Conservation (phyloP, 2,113 vertebrate genomes). For the Cephalopterus ornatus region DNA sequence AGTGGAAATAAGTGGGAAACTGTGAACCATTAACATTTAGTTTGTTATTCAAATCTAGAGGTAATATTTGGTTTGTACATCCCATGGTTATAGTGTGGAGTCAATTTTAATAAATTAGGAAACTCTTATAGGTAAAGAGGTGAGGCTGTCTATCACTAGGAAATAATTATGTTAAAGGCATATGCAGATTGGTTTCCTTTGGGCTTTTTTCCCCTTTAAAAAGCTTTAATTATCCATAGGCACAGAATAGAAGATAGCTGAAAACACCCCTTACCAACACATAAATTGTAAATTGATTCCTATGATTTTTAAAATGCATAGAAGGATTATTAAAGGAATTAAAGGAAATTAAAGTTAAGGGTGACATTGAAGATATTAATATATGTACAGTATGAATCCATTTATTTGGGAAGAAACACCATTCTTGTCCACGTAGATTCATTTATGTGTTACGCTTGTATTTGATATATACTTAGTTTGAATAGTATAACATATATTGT, state of each 20-base stretch:
- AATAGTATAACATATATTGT: neutral
- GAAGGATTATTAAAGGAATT: neutral
- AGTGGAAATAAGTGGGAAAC: neutral
- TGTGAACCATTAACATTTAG: neutral
- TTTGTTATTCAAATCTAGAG: neutral
- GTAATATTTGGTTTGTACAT: neutral
- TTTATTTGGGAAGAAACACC: neutral
- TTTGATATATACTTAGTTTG: neutral
- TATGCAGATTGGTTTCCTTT: neutral
- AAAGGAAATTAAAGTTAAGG: neutral
- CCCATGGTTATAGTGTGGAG: neutral
- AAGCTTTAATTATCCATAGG: neutral
- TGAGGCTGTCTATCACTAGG: neutral
- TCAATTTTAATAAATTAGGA: neutral
- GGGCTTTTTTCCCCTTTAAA: neutral
- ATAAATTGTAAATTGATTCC: neutral
- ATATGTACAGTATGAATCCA: rapidly evolving
- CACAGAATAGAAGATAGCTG: neutral
- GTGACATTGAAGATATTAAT: neutral
- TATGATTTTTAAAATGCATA: neutral
- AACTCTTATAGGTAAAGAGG: rapidly evolving
- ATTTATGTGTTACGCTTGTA: neutral
- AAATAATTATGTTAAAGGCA: neutral
- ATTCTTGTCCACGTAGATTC: neutral
- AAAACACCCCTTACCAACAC: rapidly evolving